Evolutionary conservation across 2,797 vertebrate species (phyloP).

Genomic region (Cetoscarus ocellatus): DNA sequence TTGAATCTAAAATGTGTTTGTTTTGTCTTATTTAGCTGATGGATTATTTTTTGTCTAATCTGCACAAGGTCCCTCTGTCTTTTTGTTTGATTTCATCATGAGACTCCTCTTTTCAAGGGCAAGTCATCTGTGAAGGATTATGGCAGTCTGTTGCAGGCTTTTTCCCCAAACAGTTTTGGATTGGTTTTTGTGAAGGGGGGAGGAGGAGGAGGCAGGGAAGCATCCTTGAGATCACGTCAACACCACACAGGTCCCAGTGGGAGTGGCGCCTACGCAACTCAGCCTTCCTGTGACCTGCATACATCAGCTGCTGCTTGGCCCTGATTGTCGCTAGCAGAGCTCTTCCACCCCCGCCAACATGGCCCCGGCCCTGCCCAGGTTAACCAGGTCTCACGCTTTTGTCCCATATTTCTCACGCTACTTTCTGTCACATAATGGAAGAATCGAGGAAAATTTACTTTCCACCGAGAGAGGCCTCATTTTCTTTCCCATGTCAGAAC

Average conservation of each 20-base stretch:
- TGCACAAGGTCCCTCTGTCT: too few relatives aligned
- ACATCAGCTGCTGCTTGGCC: conserved; percentile 51
- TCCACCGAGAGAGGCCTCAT: conserved; percentile 27
- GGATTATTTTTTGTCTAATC: too few relatives aligned
- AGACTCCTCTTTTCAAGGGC: conserved; percentile 9
- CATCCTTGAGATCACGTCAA: conserved; percentile 48
- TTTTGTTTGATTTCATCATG: background rate
- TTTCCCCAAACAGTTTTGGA: conserved; percentile 28
- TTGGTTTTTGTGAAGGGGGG: conserved; percentile 37
- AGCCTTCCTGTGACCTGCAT: conserved; percentile 71
- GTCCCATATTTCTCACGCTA: conserved; percentile 54
- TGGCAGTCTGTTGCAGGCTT: conserved; percentile 13
- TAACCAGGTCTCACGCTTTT: conserved; percentile 59
- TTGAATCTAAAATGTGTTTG: too few relatives aligned
- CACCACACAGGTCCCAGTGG: conserved; percentile 55
- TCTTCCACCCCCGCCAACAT: conserved; percentile 40
- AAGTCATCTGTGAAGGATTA: conserved; percentile 5
- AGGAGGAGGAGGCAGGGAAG: conserved; percentile 44
- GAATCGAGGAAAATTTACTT: conserved; percentile 24
- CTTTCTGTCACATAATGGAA: conserved; percentile 39
- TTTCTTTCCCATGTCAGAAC: conserved; percentile 27
- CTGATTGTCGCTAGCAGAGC: conserved; percentile 42
- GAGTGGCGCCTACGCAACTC: conserved; percentile 59
- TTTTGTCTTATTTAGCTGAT: too few relatives aligned
- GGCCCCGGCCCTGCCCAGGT: conserved; percentile 67